Base-by-base conservation (phyloP, 2,113 vertebrate genomes). In the Physeter macrocephalus region DNA sequence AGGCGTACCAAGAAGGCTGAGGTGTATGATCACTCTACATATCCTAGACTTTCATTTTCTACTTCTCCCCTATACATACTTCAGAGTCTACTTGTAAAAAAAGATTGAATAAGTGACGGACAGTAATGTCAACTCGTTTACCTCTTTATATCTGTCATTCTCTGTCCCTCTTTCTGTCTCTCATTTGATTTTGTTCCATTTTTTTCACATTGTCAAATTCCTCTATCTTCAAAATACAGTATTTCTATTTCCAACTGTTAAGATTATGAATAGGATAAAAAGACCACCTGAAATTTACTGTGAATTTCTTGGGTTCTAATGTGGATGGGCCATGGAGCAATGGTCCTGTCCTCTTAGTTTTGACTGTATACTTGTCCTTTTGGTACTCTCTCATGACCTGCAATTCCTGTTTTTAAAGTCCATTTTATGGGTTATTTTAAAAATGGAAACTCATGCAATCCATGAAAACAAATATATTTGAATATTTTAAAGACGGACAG, bases 401-500 rank as follows among this genome's bases (percentile, higher is more conserved):
- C 0, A 36, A 31, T 64, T 87, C 92, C 36, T 90, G 0, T 39
- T 97, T 66, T 96, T 98, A 93, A 96, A 95, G 97, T 97, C 78
- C 74, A 69, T 67, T n/a, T 25, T 92, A 54, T 75, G 3, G 5
- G 5, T 93, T 78, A 92, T 97, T 83, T 83, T 69, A 95, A 8
- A 62, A 25, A 82, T 88, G 92, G 88, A 96, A 94, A 93, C 69
- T 94, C n/a, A 96, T 91, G 89, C 46, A 88, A 93, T 43, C 86
- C 61, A 20, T 81, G 89, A 97, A 89, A 83, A 97, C 25, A 97
- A 81, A 21, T 83, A 83, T 78, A 15, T 94, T 86, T 93, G 27
- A 94, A 93, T 85, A 90, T 94, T 94, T 90, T 0, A 0, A 94
- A 97, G 54, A 36, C 36, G 90, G 93, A 74, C 49, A 92, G 6